These are phyloP conservation scores for Altica lythri DNA, from an alignment of 2,888 invertebrate species.

Conservation along the genomic window DNA sequence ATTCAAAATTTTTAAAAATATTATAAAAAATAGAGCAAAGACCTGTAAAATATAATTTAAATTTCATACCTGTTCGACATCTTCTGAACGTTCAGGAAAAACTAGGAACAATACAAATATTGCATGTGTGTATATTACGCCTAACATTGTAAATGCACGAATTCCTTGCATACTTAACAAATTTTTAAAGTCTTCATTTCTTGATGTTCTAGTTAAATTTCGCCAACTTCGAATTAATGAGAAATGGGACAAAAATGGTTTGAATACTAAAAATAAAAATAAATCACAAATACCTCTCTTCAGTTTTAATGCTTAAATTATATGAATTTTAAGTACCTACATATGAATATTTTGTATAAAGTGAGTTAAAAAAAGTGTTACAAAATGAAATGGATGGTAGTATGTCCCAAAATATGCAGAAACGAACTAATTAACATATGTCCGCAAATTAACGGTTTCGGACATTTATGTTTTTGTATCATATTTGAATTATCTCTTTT, in stretches of 20 bases:
- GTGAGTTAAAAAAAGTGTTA: too few relatives aligned
- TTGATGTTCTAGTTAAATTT: background rate
- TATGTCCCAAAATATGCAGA: too few relatives aligned
- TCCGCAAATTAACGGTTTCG: too few relatives aligned
- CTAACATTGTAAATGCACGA: background rate
- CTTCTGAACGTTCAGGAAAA: background rate
- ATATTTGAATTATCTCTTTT: too few relatives aligned
- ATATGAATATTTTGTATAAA: too few relatives aligned
- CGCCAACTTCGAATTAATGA: constrained; percentile 2
- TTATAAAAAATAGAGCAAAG: background rate
- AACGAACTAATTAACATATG: too few relatives aligned
- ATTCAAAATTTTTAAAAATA: background rate
- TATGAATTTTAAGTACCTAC: too few relatives aligned
- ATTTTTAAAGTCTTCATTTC: background rate
- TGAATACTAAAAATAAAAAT: background rate
- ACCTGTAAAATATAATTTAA: background rate
- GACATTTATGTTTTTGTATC: too few relatives aligned
- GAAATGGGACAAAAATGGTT: background rate
- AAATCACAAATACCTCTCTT: background rate
- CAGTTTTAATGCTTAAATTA: too few relatives aligned
- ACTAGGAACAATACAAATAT: background rate
- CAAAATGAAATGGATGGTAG: too few relatives aligned
- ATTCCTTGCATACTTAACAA: constrained; percentile 6
- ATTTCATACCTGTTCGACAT: constrained; percentile 1
- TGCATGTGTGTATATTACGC: background rate